These are phyloP conservation scores for Ephydatia muelleri DNA, from an alignment of 37 sponge, comb jelly and placozoan genomes.

Conservation along the genomic window DNA sequence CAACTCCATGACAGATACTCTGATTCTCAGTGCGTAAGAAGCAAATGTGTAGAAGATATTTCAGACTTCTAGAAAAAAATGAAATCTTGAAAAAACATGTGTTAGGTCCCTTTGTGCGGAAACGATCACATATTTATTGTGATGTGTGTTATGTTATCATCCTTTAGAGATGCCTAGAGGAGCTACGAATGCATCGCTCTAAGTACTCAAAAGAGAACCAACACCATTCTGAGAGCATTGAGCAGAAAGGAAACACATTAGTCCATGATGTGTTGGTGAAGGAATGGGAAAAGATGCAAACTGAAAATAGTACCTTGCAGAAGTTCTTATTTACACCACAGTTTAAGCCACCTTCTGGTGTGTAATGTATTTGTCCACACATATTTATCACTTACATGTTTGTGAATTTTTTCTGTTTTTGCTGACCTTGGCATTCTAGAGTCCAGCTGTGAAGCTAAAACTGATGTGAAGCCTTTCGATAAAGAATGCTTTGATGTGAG, in stretches of 20 bases:
- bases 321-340: not conserved
- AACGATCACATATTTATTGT: not conserved
- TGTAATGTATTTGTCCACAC: too few relatives aligned
- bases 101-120: too few relatives aligned
- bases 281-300: constrained; percentile 71
- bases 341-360: not conserved
- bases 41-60: too few relatives aligned
- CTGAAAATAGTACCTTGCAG: constrained; percentile 4
- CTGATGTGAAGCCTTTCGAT: not conserved
- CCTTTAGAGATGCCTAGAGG: not conserved
- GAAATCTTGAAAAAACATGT: too few relatives aligned
- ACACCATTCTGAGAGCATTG: not conserved
- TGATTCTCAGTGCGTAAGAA: too few relatives aligned
- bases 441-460: not conserved
- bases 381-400: too few relatives aligned
- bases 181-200: not conserved
- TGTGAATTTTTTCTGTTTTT: too few relatives aligned
- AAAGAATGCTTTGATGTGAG: constrained; percentile 2
- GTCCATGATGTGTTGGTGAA: constrained; percentile 57
- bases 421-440: not conserved
- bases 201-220: not conserved
- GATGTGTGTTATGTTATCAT: not conserved
- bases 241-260: not conserved
- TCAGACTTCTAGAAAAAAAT: too few relatives aligned
- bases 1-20: too few relatives aligned